Conservation (phyloP, 2,888 invertebrate species). For the Actias luna region DNA sequence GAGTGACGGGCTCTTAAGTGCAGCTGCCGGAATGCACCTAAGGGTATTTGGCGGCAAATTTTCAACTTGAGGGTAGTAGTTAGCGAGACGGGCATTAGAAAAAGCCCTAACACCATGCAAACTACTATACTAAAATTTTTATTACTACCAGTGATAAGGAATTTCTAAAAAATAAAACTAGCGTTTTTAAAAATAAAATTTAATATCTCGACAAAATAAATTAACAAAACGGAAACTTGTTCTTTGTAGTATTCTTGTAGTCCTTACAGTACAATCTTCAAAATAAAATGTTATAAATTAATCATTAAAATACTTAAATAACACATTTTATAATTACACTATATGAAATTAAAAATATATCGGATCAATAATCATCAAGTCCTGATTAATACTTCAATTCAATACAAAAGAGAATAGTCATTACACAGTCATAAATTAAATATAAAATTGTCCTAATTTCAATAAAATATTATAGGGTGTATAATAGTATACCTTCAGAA, state of each 20-base stretch:
- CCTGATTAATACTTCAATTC: constrained; percentile 58
- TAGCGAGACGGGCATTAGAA: too few relatives aligned
- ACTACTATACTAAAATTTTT: not conserved
- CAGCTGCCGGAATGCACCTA: too few relatives aligned
- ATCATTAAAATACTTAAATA: constrained; percentile 56
- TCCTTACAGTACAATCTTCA: constrained; percentile 50
- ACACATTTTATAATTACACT: constrained; percentile 17
- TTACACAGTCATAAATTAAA: constrained; percentile 48
- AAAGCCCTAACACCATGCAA: too few relatives aligned
- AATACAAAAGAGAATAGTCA: constrained; percentile 50
- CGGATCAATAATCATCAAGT: constrained; percentile 46
- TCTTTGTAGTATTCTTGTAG: not conserved
- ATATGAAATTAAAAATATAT: constrained; percentile 50
- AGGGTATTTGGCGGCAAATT: too few relatives aligned
- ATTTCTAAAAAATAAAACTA: constrained; percentile 33
- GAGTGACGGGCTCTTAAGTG: too few relatives aligned
- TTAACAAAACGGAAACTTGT: constrained; percentile 70
- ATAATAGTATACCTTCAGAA: constrained; percentile 24
- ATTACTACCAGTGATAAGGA: not conserved
- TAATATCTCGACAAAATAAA: constrained; percentile 79
- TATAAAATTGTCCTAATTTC: constrained; percentile 51
- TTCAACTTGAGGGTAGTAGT: too few relatives aligned
- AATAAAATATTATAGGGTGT: constrained; percentile 44
- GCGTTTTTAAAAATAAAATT: constrained; percentile 70
- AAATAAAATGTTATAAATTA: constrained; percentile 66